Evolutionary conservation across 1,140 invertebrate species (phyloP).

Genomic region (Pristionchus pacificus): DNA sequence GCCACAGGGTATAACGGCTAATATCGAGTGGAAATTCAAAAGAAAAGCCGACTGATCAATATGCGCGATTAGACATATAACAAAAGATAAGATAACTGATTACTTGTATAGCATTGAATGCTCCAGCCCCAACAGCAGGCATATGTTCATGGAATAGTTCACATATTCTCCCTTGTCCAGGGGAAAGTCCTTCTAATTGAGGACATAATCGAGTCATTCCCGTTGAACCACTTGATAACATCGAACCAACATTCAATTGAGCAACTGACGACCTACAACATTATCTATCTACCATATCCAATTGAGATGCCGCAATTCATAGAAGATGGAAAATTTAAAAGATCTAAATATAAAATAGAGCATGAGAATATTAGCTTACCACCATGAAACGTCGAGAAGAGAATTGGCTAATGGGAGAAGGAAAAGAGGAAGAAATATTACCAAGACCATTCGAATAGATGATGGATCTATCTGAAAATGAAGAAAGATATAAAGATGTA

Average conservation of each 20-base stretch:
- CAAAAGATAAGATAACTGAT: neutral
- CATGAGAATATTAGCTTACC: constrained; percentile 11
- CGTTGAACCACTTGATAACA: constrained; percentile 22
- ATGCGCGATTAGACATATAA: neutral
- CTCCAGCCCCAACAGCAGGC: constrained; percentile 54
- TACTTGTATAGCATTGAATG: constrained; percentile 48
- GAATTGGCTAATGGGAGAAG: constrained; percentile 10
- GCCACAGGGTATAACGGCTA: too few species aligned
- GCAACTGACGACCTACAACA: constrained; percentile 30
- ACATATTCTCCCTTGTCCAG: constrained; percentile 51
- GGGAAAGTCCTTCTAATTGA: constrained; percentile 46
- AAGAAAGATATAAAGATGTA: too few species aligned
- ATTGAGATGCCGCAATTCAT: neutral
- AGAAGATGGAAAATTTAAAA: constrained; percentile 7
- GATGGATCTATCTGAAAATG: too few species aligned
- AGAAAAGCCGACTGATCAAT: constrained; percentile 4
- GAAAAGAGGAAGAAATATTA: constrained; percentile 15
- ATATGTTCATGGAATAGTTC: constrained; percentile 56
- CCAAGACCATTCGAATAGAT: too few species aligned
- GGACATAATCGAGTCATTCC: constrained; percentile 17
- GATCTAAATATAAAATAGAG: constrained; percentile 2
- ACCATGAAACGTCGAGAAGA: constrained; percentile 30
- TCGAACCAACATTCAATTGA: constrained; percentile 1
- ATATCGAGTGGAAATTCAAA: too few species aligned
- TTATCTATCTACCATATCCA: neutral